Conservation (phyloP, 2,888 invertebrate species). For the Atethmia centrago region DNA sequence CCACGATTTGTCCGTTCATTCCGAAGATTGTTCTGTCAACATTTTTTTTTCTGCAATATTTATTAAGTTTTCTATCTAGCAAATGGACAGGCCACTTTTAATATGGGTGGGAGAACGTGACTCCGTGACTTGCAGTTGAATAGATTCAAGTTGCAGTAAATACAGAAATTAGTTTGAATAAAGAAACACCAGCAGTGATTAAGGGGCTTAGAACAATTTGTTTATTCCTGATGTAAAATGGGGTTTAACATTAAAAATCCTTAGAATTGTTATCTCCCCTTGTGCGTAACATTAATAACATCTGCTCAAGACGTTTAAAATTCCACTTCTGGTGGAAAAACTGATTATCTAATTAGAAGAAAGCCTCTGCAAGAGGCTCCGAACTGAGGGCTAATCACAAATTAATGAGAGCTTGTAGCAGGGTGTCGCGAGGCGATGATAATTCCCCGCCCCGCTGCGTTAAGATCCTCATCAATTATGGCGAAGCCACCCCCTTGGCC, state of each 20-base stretch:
- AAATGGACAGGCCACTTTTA: conserved; percentile 31
- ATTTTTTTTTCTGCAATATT: conserved; percentile 36
- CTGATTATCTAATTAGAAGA: conserved; percentile 88
- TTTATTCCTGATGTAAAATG: conserved; percentile 44
- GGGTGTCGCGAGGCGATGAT: conserved; percentile 87
- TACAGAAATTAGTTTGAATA: conserved; percentile 26
- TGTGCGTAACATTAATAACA: conserved; percentile 74
- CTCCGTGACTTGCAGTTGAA: conserved; percentile 39
- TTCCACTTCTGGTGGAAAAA: conserved; percentile 79
- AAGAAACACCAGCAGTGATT: conserved; percentile 30
- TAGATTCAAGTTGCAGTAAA: conserved; percentile 30
- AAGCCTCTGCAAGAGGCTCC: conserved; percentile 82
- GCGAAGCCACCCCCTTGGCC: conserved; percentile 81
- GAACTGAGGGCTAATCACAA: conserved; percentile 89
- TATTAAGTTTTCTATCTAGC: conserved; percentile 43
- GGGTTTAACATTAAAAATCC: conserved; percentile 44
- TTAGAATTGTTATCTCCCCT: conserved; percentile 56
- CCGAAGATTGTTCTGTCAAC: conserved; percentile 32
- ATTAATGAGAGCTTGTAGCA: conserved; percentile 89
- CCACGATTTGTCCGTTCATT: conserved; percentile 49
- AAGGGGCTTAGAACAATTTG: conserved; percentile 38
- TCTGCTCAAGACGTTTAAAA: conserved; percentile 75
- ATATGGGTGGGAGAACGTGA: conserved; percentile 17
- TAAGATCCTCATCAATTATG: conserved; percentile 90
- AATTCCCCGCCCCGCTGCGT: conserved; percentile 89